Evolutionary conservation across 2,888 invertebrate genomes (phyloP).

Genomic region (Neoaliturus tenellus): DNA sequence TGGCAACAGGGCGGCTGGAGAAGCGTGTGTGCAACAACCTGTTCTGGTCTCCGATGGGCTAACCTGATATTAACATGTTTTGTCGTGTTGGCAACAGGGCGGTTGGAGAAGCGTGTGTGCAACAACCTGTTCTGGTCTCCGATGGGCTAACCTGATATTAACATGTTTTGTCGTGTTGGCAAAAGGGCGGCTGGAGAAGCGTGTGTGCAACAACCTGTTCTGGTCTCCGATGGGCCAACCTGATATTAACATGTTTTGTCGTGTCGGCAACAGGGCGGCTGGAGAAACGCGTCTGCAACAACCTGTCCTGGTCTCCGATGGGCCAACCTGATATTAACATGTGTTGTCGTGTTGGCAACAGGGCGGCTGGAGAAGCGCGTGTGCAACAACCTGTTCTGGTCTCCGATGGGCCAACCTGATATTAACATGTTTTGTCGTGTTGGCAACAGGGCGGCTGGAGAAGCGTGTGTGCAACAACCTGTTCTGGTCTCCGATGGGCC

Average conservation of each 20-base stretch:
- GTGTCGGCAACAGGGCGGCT: slow-evolving; percentile 72
- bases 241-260: no score
- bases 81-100: slow-evolving; percentile 70
- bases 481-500: slow-evolving; percentile 98
- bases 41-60: no score
- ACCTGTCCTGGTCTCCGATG: slow-evolving; percentile 93
- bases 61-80: no score
- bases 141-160: no score
- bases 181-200: slow-evolving; percentile 81
- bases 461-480: slow-evolving; percentile 87
- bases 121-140: slow-evolving; percentile 95
- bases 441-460: slow-evolving; percentile 77
- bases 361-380: slow-evolving; percentile 85
- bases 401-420: slow-evolving; percentile 97
- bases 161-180: slow-evolving; percentile 97
- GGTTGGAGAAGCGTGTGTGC: slow-evolving; percentile 88
- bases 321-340: no score
- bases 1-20: slow-evolving; percentile 84
- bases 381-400: slow-evolving; percentile 93
- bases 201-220: slow-evolving; percentile 88
- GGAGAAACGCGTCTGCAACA: slow-evolving; percentile 92
- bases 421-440: slow-evolving; percentile 73
- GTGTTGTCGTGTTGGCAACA: slow-evolving; percentile 63
- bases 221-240: slow-evolving; percentile 99
- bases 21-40: slow-evolving; percentile 68